Evolutionary conservation across 2,113 vertebrate species (phyloP).

Genomic region (Mugil cephalus): DNA sequence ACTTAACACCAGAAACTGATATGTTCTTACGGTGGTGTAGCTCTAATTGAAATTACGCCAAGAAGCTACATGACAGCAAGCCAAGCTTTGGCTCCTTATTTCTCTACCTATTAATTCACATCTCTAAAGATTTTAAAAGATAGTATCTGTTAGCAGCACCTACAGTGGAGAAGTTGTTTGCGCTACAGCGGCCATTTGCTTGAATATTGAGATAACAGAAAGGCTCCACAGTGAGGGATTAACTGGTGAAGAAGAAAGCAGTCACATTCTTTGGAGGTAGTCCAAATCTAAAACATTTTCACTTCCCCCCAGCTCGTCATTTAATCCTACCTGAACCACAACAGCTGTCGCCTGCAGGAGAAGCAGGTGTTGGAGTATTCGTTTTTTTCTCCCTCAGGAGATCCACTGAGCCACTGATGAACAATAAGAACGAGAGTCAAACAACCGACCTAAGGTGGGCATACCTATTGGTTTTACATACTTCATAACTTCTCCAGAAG

Average conservation of each 20-base stretch:
- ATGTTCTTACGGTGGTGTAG: no score
- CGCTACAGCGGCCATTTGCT: not conserved
- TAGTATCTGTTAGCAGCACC: not conserved
- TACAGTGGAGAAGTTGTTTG: not conserved
- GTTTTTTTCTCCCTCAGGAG: not conserved
- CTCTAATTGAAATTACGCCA: no score
- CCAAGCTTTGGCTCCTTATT: no score
- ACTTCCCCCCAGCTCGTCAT: not conserved
- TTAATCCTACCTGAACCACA: slow-evolving; percentile 10
- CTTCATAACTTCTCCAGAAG: not conserved
- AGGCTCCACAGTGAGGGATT: not conserved
- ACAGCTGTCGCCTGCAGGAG: not conserved
- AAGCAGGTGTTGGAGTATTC: slow-evolving; percentile 2
- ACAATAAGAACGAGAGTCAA: not conserved
- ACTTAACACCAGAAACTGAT: no score
- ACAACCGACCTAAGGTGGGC: not conserved
- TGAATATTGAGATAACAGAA: not conserved
- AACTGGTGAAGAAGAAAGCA: not conserved
- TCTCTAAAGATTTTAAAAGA: no score
- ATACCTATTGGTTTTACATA: not conserved
- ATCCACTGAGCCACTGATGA: not conserved
- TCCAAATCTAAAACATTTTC: not conserved
- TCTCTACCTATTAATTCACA: no score
- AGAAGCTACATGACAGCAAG: no score
- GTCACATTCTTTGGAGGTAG: no score